phyloP scores from a whole-genome alignment of 2,797 vertebrate genomes.

The Zalophus californianus region DNA sequence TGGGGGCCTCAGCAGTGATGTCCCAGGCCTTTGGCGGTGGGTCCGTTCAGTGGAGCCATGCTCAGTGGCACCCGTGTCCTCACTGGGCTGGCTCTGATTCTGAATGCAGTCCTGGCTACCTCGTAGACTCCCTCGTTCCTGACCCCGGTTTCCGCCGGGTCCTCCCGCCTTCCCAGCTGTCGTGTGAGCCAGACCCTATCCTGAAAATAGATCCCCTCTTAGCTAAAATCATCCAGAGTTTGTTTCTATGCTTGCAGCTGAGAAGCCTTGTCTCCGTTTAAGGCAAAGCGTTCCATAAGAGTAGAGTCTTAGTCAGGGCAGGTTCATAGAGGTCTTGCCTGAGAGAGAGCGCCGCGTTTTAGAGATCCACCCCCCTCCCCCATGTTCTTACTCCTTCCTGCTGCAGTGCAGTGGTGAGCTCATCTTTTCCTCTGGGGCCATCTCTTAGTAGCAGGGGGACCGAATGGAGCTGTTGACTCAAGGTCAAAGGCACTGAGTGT shows the following conservation, averaged over 20 bases:
- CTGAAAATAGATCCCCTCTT: slow-evolving; percentile 1
- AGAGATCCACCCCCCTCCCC: neutral
- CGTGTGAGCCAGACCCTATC: neutral
- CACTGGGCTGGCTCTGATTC: no score
- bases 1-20: neutral
- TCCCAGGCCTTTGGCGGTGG: neutral
- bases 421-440: neutral
- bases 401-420: neutral
- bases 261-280: neutral
- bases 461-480: neutral
- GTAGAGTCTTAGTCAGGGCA: neutral
- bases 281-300: neutral
- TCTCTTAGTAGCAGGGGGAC: neutral
- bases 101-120: neutral
- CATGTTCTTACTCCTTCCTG: neutral
- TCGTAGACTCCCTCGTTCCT: neutral
- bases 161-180: neutral
- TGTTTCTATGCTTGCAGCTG: neutral
- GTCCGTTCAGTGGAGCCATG: fast-evolving
- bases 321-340: neutral
- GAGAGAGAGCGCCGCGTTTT: neutral
- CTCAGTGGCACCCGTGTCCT: neutral
- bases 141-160: neutral
- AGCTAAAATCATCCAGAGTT: neutral
- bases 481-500: neutral